phyloP scores from a whole-genome alignment of 2,888 invertebrate genomes.

The Watsonalla cultraria region DNA sequence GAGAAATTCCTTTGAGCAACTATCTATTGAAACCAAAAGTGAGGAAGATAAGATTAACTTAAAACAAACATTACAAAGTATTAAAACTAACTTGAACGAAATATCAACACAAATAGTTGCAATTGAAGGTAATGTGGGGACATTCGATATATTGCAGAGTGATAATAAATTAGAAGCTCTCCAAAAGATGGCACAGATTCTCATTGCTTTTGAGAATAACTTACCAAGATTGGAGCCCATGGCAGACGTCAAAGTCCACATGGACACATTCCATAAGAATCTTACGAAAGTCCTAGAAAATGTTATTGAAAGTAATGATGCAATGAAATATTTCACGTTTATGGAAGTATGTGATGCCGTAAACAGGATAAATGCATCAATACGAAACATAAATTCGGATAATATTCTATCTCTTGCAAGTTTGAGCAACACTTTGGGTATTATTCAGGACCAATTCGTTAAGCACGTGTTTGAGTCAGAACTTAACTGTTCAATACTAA shows the following conservation, averaged over 20 bases:
- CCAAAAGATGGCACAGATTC: slow-evolving; percentile 68
- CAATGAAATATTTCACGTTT: slow-evolving; percentile 55
- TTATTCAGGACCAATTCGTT: slow-evolving; percentile 50
- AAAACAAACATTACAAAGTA: slow-evolving; percentile 43
- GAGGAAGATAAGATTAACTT: slow-evolving; percentile 44
- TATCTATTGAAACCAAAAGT: slow-evolving; percentile 44
- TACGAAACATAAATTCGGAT: slow-evolving; percentile 49
- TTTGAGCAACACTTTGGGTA: slow-evolving; percentile 52
- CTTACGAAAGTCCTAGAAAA: slow-evolving; percentile 77
- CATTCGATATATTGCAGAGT: slow-evolving; percentile 59
- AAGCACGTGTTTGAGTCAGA: slow-evolving; percentile 52
- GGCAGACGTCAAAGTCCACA: slow-evolving; percentile 41
- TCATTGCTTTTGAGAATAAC: slow-evolving; percentile 64
- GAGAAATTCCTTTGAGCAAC: slow-evolving; percentile 76
- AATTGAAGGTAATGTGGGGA: slow-evolving; percentile 51
- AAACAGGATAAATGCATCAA: slow-evolving; percentile 50
- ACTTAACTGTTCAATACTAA: slow-evolving; percentile 49
- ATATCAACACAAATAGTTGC: slow-evolving; percentile 49
- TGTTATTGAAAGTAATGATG: slow-evolving; percentile 72
- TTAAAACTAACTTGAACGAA: slow-evolving; percentile 54
- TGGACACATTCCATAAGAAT: slow-evolving; percentile 67
- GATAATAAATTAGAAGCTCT: slow-evolving; percentile 65
- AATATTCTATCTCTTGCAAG: slow-evolving; percentile 47
- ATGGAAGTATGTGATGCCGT: slow-evolving; percentile 63
- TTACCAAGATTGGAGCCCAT: slow-evolving; percentile 45